Base-by-base conservation (phyloP, 2,888 invertebrate genomes). In the Caenorhabditis japonica region DNA sequence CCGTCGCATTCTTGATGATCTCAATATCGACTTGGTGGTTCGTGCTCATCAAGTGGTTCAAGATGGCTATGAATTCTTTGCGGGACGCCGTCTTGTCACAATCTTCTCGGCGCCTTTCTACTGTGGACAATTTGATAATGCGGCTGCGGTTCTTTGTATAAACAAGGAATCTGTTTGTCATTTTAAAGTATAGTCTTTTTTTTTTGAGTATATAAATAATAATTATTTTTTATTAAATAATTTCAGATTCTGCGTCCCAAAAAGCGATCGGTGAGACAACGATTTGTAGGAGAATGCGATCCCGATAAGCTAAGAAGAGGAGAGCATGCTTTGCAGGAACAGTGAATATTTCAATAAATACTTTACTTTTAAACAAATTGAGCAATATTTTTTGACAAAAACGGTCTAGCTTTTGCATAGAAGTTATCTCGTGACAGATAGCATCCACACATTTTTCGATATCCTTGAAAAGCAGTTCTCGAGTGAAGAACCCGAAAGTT, bases 401-500 rank as follows among this genome's bases (percentile, higher is more conserved):
- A 71, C 8, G 79, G 79, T 38, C 80, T 58, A 2, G 79, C 75
- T 47, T 80, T 80, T 0, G 80, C 81, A 51, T 75, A 59, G 33
- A 83, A 70, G 49, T 80, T 92, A 64, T 92, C 92, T 47, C 93
- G 90, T 5, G 92, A 89, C 30, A 93, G 90, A 88, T 94, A 94
- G 79, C 92, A 92, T 0, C 93, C 93, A 55, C 91, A 90, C 83
- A 94, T 89, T 19, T 90, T 89, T 39, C 94, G 90, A 7, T 88
- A 89, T 0, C 93, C 93, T 0, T 84, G 64, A 85, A 92, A 94
- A 0, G 90, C 90, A 1, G 91, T 90, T 49, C 93, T 90, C 0
- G 93, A 93, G 82, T 94, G 94, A 1, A 93, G 88, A 1, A 93
- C 90, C 58, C 94, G 90, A 91, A 92, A 93, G 88, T 94, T 94